phyloP scores from a whole-genome alignment of 2,113 vertebrate genomes.

The Girardinichthys multiradiatus region DNA sequence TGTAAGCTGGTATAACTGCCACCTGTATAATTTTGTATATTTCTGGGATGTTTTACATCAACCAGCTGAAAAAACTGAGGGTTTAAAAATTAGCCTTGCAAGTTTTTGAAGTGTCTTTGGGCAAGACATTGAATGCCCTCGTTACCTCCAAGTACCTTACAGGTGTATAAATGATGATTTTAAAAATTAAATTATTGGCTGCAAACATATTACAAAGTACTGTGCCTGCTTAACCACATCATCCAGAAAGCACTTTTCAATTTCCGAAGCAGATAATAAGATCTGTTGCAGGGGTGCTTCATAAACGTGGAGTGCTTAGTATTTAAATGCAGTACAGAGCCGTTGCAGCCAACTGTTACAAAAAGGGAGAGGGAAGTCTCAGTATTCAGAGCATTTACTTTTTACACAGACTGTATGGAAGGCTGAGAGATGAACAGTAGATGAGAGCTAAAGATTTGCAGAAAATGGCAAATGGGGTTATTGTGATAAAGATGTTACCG shows the following conservation, averaged over 20 bases:
- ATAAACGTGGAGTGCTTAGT: background rate
- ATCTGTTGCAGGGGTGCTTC: background rate
- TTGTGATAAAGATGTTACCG: slow-evolving; percentile 14
- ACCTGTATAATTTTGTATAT: slow-evolving; percentile 9
- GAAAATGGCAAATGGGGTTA: slow-evolving; percentile 23
- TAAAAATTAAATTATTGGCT: background rate
- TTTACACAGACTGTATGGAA: background rate
- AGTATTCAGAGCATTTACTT: background rate
- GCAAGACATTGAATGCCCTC: background rate
- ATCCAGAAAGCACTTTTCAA: background rate
- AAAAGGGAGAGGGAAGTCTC: background rate
- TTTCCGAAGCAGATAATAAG: background rate
- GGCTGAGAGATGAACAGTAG: background rate
- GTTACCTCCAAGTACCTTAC: background rate
- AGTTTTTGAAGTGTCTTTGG: background rate
- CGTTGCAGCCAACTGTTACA: background rate
- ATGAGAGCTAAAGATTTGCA: background rate
- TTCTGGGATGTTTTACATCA: slow-evolving; percentile 20
- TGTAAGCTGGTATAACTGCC: background rate
- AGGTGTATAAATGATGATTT: background rate
- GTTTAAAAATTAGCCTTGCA: background rate
- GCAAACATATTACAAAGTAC: background rate
- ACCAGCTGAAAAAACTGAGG: background rate
- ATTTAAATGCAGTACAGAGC: slow-evolving; percentile 27
- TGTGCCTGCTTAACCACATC: background rate